Base-by-base conservation (phyloP, 2,113 vertebrate species). In the Seriola aureovittata region DNA sequence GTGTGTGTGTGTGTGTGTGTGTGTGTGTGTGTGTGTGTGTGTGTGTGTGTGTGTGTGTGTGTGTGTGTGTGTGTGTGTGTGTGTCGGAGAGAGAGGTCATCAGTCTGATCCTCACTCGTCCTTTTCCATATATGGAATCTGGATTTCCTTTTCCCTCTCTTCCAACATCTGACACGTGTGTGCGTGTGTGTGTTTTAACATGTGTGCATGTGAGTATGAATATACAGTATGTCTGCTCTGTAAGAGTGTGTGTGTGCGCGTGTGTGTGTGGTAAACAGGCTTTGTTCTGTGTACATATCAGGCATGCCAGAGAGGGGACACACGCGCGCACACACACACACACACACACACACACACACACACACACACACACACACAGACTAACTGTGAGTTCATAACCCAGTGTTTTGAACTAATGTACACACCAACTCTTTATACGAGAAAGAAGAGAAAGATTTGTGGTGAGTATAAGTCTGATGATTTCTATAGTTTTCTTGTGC, bases 111-210 rank as follows among this genome's bases (percentile, higher is more conserved):
- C 73, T 83, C 55, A 67, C 84, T 88, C 65, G 29, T 85, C 80
- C 78, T 75, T 72, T 36, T 75, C 88, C 90, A 80, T 91, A 89
- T 88, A 86, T 70, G 90, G 90, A 82, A 23, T 44, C 21, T 54
- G 83, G 71, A 38, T 88, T 89, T 89, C 85, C 78, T 85, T 71
- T 85, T 80, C 81, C 25, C 21, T 80, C 42, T 44, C 50, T 50
- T 12, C 16, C 25, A 78, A 21, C 65, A 38, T 48, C 55, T 29
- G 0, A 67, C n/a, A 23, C 36, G 7, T 75, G 58, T 80, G 76
- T 68, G 55, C 62, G 71, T 74, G 69, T 59, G 58, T 57, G 78
- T 57, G 48, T 62, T 71, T 58, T 13, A 44, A 23, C 23, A 25
- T 25, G 44, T 44, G 32, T n/a, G 16, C 3, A 4, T 23, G 58